A percentile compares a stretch with the other conserved stretches of the same genome.
These are phyloP conservation scores for Hycleus phaleratus DNA, from an alignment of 1,140 invertebrate species.

Conservation along the genomic window DNA sequence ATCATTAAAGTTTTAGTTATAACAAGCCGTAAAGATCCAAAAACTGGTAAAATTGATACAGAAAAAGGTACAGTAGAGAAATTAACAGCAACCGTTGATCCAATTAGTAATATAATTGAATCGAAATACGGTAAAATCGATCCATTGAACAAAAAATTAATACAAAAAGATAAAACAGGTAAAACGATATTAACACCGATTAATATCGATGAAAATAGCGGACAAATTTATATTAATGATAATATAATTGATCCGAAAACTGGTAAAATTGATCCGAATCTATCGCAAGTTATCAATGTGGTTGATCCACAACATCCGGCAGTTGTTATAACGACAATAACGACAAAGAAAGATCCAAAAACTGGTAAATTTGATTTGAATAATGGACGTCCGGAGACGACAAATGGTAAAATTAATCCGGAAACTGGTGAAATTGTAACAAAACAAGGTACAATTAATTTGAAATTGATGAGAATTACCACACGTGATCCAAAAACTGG, in stretches of 20 bases:
- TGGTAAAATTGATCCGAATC: constrained; percentile 51
- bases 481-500: constrained; percentile 54
- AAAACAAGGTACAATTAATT: constrained; percentile 58
- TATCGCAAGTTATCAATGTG: constrained; percentile 56
- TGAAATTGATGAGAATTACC: constrained; percentile 49
- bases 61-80: constrained; percentile 50
- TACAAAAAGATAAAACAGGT: constrained; percentile 48
- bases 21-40: constrained; percentile 50
- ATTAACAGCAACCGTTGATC: constrained; percentile 48
- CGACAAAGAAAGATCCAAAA: constrained; percentile 50
- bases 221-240: constrained; percentile 54
- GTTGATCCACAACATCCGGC: constrained; percentile 59
- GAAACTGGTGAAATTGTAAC: constrained; percentile 56
- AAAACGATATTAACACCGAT: constrained; percentile 52
- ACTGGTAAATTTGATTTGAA: constrained; percentile 52
- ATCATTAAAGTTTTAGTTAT: constrained; percentile 46
- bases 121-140: constrained; percentile 53
- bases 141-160: constrained; percentile 47
- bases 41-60: constrained; percentile 48
- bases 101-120: constrained; percentile 48
- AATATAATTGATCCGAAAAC: constrained; percentile 52
- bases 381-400: constrained; percentile 51
- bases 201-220: constrained; percentile 51
- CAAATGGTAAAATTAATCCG: constrained; percentile 55
- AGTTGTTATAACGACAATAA: constrained; percentile 56